Evolutionary conservation across 2,113 vertebrate species (phyloP), one percentile per base, ranked within the genome.

Genomic region (Amia ocellicauda): DNA sequence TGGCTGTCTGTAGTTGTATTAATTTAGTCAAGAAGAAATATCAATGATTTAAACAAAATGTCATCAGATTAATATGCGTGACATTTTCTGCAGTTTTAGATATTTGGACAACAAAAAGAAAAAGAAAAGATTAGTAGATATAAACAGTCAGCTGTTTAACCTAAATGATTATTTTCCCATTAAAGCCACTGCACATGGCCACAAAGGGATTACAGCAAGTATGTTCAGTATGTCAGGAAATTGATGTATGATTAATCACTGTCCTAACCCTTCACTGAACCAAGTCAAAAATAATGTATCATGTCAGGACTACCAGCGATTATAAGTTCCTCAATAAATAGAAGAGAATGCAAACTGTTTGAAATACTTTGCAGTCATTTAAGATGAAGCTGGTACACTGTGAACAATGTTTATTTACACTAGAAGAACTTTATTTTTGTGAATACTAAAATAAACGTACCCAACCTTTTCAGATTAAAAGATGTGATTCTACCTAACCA

Each of bases 401-500:
- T 14, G 3, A 60, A 49, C 45, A 19, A n/a, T 29, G 60, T 27
- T 60, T 50, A n/a, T 62, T 58, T 58, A 43, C 54, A 11, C 14
- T 64, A 41, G 41, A 31, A 64, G 13, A 3, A 3, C 17, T 57
- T 29, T 8, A 64, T 31, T 45, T 26, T 20, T 29, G 7, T 60
- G 8, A 16, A 14, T 40, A 7, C 41, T 22, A 45, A 19, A 49
- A 78, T 60, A 75, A 75, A 71, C 22, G 60, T 63, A 71, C 51
- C 22, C 4, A 11, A 42, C 19, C 78, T 69, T 73, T 72, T 69
- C 69, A 55, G 50, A n/a, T 69, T 78, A 29, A 42, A 41, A 70
- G 78, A 78, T 77, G 26, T 55, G 78, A 80, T 77, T 73, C 58
- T 58, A 58, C 22, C n/a, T n/a, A n/a, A 41, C 67, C 74, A 72